Percentiles rank a stretch among this genome's conserved stretches.
These are phyloP conservation scores for Zaprionus ghesquierei DNA, from an alignment of 1,140 invertebrate species.

Conservation along the genomic window DNA sequence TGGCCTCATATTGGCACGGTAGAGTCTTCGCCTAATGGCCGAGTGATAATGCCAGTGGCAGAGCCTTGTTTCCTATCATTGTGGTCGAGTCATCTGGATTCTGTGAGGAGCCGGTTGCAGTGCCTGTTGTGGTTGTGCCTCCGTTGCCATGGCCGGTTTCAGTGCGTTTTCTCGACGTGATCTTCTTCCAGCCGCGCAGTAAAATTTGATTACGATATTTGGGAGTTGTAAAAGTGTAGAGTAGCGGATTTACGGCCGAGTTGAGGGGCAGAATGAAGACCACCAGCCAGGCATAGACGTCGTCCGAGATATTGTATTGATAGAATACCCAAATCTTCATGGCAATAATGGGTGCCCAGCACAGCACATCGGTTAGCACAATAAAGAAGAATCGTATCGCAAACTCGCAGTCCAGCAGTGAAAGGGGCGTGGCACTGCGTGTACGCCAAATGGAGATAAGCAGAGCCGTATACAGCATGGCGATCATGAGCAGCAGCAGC, in stretches of 20 bases:
- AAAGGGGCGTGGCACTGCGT: constrained; percentile 85
- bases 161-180: constrained; percentile 65
- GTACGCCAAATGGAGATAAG: constrained; percentile 87
- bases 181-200: constrained; percentile 78
- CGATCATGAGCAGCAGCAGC: constrained; percentile 86
- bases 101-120: constrained; percentile 72
- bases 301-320: constrained; percentile 84
- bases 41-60: constrained; percentile 57
- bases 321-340: constrained; percentile 87
- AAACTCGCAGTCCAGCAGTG: constrained; percentile 87
- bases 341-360: constrained; percentile 89
- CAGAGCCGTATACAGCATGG: constrained; percentile 86
- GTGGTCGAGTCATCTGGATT: constrained; percentile 71
- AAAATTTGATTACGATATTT: constrained; percentile 85
- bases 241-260: constrained; percentile 89
- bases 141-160: constrained; percentile 60
- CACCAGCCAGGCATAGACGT: constrained; percentile 89
- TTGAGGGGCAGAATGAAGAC: constrained; percentile 91
- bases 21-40: constrained; percentile 24
- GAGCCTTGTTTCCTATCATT: constrained; percentile 42
- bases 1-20: constrained; percentile 8
- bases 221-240: constrained; percentile 91
- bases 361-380: constrained; percentile 88
- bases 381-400: constrained; percentile 89
- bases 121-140: constrained; percentile 71